Evolutionary conservation across 2,888 invertebrate species (phyloP).

Genomic region (Pseudococcus longispinus): DNA sequence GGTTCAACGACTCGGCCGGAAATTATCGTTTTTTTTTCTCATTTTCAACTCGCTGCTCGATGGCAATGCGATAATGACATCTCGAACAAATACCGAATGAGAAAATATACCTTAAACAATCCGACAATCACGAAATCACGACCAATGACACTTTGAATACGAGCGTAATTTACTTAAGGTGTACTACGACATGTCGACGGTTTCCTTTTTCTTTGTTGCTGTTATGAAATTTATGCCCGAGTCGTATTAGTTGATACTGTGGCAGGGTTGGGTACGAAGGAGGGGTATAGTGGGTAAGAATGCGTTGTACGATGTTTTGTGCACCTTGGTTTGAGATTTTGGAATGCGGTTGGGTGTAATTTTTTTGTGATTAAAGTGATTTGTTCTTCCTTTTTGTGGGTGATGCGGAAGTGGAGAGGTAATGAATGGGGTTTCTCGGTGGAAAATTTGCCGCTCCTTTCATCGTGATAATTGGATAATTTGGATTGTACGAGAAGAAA

Average conservation of each 20-base stretch:
- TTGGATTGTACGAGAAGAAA: no score
- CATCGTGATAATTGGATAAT: no score
- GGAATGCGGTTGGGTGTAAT: not conserved
- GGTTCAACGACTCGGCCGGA: constrained; percentile 34
- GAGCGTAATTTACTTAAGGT: constrained; percentile 30
- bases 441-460: no score
- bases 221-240: constrained; percentile 13
- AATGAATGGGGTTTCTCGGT: no score
- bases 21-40: constrained; percentile 9
- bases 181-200: not conserved
- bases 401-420: no score
- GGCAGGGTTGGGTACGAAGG: not conserved
- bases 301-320: not conserved
- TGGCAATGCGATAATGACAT: constrained; percentile 20
- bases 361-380: not conserved
- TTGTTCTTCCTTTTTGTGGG: not conserved
- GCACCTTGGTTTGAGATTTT: not conserved
- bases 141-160: constrained; percentile 22
- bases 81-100: constrained; percentile 18
- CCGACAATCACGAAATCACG: constrained; percentile 34
- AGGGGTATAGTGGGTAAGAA: not conserved
- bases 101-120: constrained; percentile 13
- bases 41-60: not conserved
- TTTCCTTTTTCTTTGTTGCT: constrained; percentile 22
- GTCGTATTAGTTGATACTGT: not conserved